A percentile compares a stretch with the other conserved stretches of the same genome.
Evolutionary conservation across 2,113 vertebrate species (phyloP).

Genomic region (Salminus brasiliensis): DNA sequence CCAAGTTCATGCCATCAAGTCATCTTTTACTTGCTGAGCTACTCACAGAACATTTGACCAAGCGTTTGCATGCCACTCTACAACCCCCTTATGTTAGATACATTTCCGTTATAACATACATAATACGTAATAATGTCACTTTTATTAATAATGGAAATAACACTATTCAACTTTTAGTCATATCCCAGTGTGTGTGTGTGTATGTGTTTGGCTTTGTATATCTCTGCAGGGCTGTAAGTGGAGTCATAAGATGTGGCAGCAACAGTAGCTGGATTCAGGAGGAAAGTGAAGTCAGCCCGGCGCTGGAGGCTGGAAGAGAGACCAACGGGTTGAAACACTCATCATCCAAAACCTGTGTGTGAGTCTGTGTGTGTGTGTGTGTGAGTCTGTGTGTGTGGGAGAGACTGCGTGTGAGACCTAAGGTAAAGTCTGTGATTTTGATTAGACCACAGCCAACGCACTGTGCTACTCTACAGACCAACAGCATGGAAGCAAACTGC

Average conservation of each 20-base stretch:
- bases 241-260: not conserved
- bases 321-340: not conserved
- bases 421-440: not conserved
- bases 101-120: too few species aligned
- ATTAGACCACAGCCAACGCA: conserved; percentile 18
- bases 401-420: not conserved
- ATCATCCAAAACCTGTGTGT: not conserved
- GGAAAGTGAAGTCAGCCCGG: conserved; percentile 4
- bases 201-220: not conserved
- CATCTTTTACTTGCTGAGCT: too few species aligned
- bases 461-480: not conserved
- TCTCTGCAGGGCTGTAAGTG: not conserved
- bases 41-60: too few species aligned
- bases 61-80: too few species aligned
- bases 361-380: too few species aligned
- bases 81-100: too few species aligned
- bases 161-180: not conserved
- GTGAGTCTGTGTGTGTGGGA: too few species aligned
- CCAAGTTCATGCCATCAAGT: too few species aligned
- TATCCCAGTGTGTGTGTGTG: not conserved
- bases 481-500: not conserved
- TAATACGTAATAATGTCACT: too few species aligned
- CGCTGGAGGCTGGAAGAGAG: not conserved
- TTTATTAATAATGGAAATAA: too few species aligned
- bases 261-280: conserved; percentile 41